Percentiles rank a stretch among this genome's conserved stretches.
These are phyloP conservation scores for Drosophila erecta DNA, from an alignment of 1,140 invertebrate genomes.

Conservation along the genomic window DNA sequence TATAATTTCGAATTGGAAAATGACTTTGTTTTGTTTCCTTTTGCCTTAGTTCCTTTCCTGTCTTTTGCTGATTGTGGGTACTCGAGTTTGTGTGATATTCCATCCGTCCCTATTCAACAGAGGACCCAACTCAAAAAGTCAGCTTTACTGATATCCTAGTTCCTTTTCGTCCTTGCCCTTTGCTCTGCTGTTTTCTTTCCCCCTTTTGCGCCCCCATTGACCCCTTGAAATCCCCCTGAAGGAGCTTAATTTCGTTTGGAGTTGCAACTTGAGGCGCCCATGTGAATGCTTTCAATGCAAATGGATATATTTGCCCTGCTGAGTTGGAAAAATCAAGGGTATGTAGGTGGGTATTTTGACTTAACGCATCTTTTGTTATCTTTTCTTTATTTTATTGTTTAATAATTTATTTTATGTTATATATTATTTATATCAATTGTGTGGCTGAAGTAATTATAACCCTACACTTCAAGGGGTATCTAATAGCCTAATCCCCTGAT, in stretches of 20 bases:
- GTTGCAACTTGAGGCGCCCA: slow-evolving; percentile 37
- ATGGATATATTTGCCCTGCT: slow-evolving; percentile 24
- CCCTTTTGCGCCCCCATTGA: slow-evolving; percentile 3
- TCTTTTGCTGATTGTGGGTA: slow-evolving; percentile 27
- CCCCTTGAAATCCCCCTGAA: slow-evolving; percentile 13
- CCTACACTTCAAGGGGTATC: background rate
- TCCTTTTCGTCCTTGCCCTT: slow-evolving; percentile 5
- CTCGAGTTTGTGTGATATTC: slow-evolving; percentile 27
- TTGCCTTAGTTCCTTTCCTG: slow-evolving; percentile 12
- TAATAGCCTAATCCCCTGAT: background rate
- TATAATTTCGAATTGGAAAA: slow-evolving; percentile 37
- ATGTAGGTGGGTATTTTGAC: background rate
- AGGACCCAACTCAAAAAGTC: slow-evolving; percentile 52
- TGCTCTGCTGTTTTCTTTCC: slow-evolving; percentile 2
- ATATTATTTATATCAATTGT: no score
- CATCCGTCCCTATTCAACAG: slow-evolving; percentile 8
- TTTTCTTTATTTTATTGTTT: background rate
- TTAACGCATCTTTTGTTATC: background rate
- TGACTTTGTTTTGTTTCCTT: slow-evolving; percentile 21
- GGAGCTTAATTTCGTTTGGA: slow-evolving; percentile 38
- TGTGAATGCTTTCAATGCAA: slow-evolving; percentile 42
- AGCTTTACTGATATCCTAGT: slow-evolving; percentile 4
- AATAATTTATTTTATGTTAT: no score
- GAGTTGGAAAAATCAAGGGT: background rate
- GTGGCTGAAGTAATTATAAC: background rate